Conservation (phyloP, 2,113 vertebrate genomes). For the Paramormyrops kingsleyae region DNA sequence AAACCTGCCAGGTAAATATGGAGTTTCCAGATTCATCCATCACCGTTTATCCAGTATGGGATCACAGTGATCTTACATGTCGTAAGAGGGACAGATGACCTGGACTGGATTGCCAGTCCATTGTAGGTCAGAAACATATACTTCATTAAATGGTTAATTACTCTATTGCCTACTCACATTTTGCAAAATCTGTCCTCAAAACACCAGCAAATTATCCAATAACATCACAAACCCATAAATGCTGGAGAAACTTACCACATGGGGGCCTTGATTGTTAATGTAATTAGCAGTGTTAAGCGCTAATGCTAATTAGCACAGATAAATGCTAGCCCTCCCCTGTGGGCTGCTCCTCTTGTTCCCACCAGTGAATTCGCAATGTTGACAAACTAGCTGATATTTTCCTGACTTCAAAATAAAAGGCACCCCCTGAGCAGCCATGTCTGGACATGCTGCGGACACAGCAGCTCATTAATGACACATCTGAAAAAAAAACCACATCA, state of each 20-base stretch:
- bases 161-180: background rate
- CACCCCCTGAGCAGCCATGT: background rate
- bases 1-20: background rate
- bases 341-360: background rate
- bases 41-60: background rate
- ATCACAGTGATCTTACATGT: background rate
- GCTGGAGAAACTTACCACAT: background rate
- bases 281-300: background rate
- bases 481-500: background rate
- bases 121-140: background rate
- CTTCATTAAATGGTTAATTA: background rate
- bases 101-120: background rate
- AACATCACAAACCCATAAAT: background rate
- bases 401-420: background rate
- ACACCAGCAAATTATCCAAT: background rate
- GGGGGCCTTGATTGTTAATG: background rate
- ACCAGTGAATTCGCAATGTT: background rate
- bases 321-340: background rate
- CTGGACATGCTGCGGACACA: background rate
- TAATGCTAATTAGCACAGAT: constrained; percentile 1
- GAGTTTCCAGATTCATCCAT: background rate
- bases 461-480: background rate
- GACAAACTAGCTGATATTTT: background rate
- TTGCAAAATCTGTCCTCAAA: background rate
- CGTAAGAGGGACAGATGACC: background rate